Evolutionary conservation across 2,113 vertebrate genomes (phyloP).

Genomic region (Castor canadensis): DNA sequence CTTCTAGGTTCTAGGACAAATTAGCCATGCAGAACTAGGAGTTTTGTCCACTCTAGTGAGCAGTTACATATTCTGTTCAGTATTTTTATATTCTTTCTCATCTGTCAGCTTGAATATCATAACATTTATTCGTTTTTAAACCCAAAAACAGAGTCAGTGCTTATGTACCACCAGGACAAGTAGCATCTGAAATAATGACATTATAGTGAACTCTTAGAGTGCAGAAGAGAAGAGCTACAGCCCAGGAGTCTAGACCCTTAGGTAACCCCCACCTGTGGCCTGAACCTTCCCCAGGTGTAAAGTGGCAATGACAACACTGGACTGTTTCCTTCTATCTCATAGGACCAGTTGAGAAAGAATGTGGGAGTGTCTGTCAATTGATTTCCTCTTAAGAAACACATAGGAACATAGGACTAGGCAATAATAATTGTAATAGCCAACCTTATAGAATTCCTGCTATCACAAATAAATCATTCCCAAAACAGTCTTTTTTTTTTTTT

Average conservation of each 20-base stretch:
- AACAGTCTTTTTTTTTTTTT: not conserved
- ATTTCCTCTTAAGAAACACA: slow-evolving; percentile 1
- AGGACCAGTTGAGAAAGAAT: not conserved
- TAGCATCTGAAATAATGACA: slow-evolving; percentile 31
- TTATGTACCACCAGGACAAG: not conserved
- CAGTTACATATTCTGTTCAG: slow-evolving; percentile 25
- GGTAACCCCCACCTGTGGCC: not conserved
- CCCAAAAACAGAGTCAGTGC: not conserved
- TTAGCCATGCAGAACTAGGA: not conserved
- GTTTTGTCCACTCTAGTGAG: slow-evolving; percentile 16
- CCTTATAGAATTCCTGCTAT: slow-evolving; percentile 11
- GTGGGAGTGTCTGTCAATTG: not conserved
- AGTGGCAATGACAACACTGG: not conserved
- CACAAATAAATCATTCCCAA: slow-evolving; percentile 11
- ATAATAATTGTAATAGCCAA: not conserved
- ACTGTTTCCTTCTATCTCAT: slow-evolving; percentile 11
- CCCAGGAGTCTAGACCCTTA: not conserved
- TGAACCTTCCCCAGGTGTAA: not conserved
- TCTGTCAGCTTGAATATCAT: not conserved
- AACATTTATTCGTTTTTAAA: slow-evolving; percentile 41
- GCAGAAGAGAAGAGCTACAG: not conserved
- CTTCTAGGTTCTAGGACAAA: not conserved
- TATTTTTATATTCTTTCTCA: slow-evolving; percentile 8
- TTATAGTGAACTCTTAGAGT: not conserved
- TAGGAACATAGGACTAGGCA: not conserved